Conservation (phyloP, 2,113 vertebrate species). For the Menidia beryllina region DNA sequence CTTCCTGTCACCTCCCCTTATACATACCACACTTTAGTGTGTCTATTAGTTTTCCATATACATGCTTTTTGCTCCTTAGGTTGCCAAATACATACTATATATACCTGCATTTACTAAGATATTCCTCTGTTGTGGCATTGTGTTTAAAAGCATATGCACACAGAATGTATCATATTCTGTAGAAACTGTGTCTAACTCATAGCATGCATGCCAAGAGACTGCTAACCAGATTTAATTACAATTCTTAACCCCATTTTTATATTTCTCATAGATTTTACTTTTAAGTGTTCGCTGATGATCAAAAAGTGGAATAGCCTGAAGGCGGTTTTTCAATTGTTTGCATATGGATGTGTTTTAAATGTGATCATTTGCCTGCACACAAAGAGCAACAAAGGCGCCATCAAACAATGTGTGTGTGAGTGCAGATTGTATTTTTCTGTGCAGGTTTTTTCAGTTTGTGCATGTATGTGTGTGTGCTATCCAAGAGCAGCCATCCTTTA, state of each 20-base stretch:
- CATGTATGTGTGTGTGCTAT: constrained; percentile 4
- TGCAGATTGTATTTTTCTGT: no score
- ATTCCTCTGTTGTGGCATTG: not conserved
- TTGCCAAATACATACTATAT: not conserved
- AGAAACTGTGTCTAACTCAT: constrained; percentile 9
- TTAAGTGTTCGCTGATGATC: constrained; percentile 38
- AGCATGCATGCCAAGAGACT: constrained; percentile 1
- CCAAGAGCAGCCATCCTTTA: constrained; percentile 20
- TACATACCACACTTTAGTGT: constrained; percentile 20
- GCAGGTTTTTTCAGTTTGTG: constrained; percentile 25
- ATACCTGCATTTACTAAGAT: not conserved
- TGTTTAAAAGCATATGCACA: not conserved
- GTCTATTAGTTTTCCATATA: constrained; percentile 2
- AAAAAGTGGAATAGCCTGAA: constrained; percentile 33
- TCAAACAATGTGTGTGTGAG: constrained; percentile 26
- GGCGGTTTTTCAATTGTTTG: constrained; percentile 51
- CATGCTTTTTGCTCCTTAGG: constrained; percentile 3
- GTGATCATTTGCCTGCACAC: constrained; percentile 52
- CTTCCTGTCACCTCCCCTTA: constrained; percentile 28
- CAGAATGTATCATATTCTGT: not conserved
- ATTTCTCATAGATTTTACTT: constrained; percentile 27
- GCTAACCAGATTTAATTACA: constrained; percentile 23
- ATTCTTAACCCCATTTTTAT: constrained; percentile 30
- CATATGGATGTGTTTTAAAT: constrained; percentile 66
- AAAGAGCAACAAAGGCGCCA: constrained; percentile 39